Percentiles rank a stretch among this genome's conserved stretches.
These are phyloP conservation scores for Lates japonicus DNA, from an alignment of 2,797 vertebrate genomes.

Conservation along the genomic window DNA sequence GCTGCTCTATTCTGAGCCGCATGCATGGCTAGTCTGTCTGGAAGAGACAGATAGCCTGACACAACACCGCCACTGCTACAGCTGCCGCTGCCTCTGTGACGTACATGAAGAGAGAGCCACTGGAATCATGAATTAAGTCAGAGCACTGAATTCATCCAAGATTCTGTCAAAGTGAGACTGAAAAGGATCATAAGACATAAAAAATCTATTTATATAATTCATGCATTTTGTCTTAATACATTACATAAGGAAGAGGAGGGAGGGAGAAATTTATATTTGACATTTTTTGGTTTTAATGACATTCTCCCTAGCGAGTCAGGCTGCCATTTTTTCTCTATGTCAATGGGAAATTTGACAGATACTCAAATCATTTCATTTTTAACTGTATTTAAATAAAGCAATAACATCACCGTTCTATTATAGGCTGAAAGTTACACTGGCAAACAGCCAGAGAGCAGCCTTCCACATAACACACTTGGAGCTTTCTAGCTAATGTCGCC, in stretches of 20 bases:
- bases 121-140: conserved; percentile 62
- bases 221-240: not conserved
- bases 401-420: not conserved
- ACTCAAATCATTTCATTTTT: not conserved
- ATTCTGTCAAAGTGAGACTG: conserved; percentile 42
- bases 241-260: not conserved
- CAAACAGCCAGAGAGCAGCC: not conserved
- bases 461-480: not conserved
- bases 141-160: conserved; percentile 25
- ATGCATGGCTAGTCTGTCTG: conserved; percentile 76
- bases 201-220: not conserved
- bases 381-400: not conserved
- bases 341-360: not conserved
- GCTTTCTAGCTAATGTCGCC: not conserved
- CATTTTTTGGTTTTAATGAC: not conserved
- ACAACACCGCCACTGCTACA: conserved; percentile 46
- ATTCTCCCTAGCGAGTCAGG: not conserved
- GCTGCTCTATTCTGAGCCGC: conserved; percentile 75
- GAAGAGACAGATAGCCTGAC: conserved; percentile 75
- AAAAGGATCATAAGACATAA: conserved; percentile 1
- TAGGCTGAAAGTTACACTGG: not conserved
- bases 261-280: not conserved
- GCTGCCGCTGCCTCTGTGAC: conserved; percentile 36
- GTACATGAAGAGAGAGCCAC: conserved; percentile 42
- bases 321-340: not conserved